Evolutionary conservation across 2,888 invertebrate genomes (phyloP).

Genomic region (Odontocolon sp.): DNA sequence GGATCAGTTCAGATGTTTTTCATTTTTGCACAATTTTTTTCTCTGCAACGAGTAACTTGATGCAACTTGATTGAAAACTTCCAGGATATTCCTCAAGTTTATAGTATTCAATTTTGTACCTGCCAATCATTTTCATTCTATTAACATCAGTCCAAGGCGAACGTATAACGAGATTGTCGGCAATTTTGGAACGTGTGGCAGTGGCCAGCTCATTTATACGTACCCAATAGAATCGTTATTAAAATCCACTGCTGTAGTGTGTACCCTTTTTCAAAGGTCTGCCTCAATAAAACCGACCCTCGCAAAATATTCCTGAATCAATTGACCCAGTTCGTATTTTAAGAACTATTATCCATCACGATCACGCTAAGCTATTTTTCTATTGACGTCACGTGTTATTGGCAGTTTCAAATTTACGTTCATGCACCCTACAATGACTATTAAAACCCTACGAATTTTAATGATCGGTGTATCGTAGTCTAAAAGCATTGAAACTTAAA

Average conservation of each 20-base stretch:
- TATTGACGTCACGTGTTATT: conserved; percentile 2
- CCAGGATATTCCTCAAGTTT: no score
- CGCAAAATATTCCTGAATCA: conserved; percentile 33
- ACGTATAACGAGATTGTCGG: background rate
- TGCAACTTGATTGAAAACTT: no score
- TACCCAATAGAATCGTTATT: no score
- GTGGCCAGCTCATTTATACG: no score
- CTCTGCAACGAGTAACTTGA: no score
- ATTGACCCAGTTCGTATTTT: conserved; percentile 41
- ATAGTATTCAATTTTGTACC: no score
- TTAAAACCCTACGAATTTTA: background rate
- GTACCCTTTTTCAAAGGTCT: background rate
- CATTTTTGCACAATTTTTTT: no score
- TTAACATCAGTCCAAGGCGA: no score
- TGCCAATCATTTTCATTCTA: no score
- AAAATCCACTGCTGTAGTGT: no score
- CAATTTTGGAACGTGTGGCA: background rate
- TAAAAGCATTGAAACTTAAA: no score
- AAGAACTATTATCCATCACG: background rate
- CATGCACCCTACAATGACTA: background rate
- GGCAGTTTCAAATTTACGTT: background rate
- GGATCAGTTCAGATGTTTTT: no score
- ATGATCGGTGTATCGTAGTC: background rate
- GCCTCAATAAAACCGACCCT: conserved; percentile 21
- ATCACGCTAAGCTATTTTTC: conserved; percentile 1